Evolutionary conservation across 2,888 invertebrate species (phyloP).

Genomic region (Rhingia rostrata): DNA sequence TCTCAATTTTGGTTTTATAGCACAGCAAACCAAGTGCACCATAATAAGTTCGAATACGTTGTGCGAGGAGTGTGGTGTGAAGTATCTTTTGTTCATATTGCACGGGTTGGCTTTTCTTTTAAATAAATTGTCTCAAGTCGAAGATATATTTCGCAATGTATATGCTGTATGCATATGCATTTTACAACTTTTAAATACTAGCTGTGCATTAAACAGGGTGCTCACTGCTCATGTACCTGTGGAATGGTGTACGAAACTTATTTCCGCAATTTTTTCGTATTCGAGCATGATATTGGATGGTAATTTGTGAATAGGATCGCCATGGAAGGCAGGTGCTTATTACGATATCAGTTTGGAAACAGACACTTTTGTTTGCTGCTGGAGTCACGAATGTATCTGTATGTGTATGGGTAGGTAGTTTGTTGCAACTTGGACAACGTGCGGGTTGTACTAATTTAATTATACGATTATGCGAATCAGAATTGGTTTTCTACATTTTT

Average conservation of each 20-base stretch:
- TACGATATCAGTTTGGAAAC: slow-evolving; percentile 54
- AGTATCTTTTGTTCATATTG: slow-evolving; percentile 69
- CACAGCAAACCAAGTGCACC: slow-evolving; percentile 17
- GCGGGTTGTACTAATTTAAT: slow-evolving; percentile 21
- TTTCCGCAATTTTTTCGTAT: slow-evolving; percentile 67
- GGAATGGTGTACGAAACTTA: slow-evolving; percentile 38
- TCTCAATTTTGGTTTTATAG: slow-evolving; percentile 46
- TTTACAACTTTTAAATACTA: slow-evolving; percentile 59
- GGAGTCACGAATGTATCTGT: slow-evolving; percentile 49
- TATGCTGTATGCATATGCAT: slow-evolving; percentile 60
- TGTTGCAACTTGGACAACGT: slow-evolving; percentile 11
- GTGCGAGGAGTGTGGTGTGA: not conserved
- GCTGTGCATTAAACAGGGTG: slow-evolving; percentile 7
- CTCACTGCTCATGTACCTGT: not conserved
- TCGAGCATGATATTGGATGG: slow-evolving; percentile 48
- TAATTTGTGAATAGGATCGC: slow-evolving; percentile 37
- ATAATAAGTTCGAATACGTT: not conserved
- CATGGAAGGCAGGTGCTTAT: slow-evolving; percentile 52
- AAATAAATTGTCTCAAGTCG: slow-evolving; percentile 56
- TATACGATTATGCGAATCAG: slow-evolving; percentile 7
- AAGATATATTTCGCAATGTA: slow-evolving; percentile 61
- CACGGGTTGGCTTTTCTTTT: slow-evolving; percentile 62
- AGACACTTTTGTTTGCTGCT: not conserved
- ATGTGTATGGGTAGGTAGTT: not conserved
- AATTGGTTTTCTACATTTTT: not conserved